Percentiles rank a stretch among this genome's conserved stretches.
Conservation (phyloP, 2,113 vertebrate species). For the Terrapene triunguis region DNA sequence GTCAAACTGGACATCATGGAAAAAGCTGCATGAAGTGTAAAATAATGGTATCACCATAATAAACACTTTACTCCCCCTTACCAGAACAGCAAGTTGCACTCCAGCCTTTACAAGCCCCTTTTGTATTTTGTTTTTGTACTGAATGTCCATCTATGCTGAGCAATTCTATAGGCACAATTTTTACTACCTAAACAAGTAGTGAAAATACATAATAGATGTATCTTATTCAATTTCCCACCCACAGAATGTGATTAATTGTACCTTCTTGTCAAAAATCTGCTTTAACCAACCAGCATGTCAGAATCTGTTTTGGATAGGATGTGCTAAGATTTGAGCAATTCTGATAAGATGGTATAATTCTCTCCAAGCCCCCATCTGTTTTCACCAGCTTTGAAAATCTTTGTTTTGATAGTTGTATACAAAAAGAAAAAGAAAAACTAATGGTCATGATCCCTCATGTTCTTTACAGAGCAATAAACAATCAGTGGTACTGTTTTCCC, state of each 20-base stretch:
- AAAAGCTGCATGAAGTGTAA: neutral
- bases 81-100: neutral
- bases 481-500: neutral
- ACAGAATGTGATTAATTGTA: neutral
- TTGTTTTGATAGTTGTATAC: neutral
- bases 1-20: neutral
- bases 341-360: neutral
- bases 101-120: neutral
- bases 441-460: neutral
- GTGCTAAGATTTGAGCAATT: neutral
- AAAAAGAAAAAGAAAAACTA: neutral
- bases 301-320: neutral
- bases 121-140: neutral
- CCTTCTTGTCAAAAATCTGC: neutral
- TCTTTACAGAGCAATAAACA: neutral
- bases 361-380: neutral
- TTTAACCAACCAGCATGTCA: neutral
- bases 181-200: neutral
- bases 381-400: neutral
- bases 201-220: neutral
- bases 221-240: neutral
- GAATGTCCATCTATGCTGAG: neutral
- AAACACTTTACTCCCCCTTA: neutral
- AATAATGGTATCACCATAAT: neutral
- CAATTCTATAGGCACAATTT: neutral